Evolutionary conservation across 2,797 vertebrate species (phyloP).

Genomic region (Trichosurus vulpecula): DNA sequence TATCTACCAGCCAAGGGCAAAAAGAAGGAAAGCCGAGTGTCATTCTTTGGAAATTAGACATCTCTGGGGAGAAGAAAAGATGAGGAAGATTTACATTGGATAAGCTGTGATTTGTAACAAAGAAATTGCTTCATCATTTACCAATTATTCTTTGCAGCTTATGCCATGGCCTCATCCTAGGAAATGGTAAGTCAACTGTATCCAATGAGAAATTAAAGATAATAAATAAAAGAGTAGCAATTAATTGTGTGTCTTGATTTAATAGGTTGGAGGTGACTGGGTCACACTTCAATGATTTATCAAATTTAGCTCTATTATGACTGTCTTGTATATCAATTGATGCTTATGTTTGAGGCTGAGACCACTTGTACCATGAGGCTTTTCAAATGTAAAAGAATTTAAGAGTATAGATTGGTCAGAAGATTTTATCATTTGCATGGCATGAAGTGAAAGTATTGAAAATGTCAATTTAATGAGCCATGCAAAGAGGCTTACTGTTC

Average conservation of each 20-base stretch:
- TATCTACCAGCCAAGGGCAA: not conserved
- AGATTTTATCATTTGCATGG: constrained; percentile 81
- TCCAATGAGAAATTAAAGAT: constrained; percentile 79
- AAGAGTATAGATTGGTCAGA: constrained; percentile 77
- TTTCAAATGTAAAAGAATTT: constrained; percentile 76
- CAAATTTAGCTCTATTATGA: constrained; percentile 82
- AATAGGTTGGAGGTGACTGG: constrained; percentile 69
- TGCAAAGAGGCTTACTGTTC: constrained; percentile 80
- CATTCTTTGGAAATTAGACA: constrained; percentile 48
- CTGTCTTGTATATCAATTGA: constrained; percentile 82
- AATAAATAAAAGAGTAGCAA: constrained; percentile 83
- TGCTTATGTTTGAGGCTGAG: constrained; percentile 75
- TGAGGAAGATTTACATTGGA: constrained; percentile 49
- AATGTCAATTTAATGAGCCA: constrained; percentile 88
- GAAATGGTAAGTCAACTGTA: constrained; percentile 81
- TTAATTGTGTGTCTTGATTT: constrained; percentile 79
- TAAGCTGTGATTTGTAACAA: constrained; percentile 69
- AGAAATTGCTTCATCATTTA: constrained; percentile 80
- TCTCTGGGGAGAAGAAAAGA: constrained; percentile 36
- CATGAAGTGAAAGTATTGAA: constrained; percentile 80
- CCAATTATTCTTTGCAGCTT: constrained; percentile 80
- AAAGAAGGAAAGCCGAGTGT: constrained; percentile 24
- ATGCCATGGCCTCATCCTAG: constrained; percentile 65
- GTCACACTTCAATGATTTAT: constrained; percentile 77
- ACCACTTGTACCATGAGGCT: constrained; percentile 63